Percentiles rank a stretch among this genome's conserved stretches.
Evolutionary conservation across 2,113 vertebrate species (phyloP).

Genomic region (Apteryx owenii): DNA sequence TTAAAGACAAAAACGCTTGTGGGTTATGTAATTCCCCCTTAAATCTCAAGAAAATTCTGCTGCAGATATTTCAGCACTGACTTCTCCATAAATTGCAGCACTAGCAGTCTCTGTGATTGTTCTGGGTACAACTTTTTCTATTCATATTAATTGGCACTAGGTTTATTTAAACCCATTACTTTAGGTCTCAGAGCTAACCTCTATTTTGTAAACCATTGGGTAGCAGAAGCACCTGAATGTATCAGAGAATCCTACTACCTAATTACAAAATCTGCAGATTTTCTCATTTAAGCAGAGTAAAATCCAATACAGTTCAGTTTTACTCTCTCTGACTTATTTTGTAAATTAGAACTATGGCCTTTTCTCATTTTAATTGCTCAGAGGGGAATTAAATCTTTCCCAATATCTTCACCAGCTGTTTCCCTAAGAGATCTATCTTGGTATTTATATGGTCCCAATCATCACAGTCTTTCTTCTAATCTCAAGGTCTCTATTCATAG

Average conservation of each 20-base stretch:
- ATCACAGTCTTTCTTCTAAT: constrained; percentile 15
- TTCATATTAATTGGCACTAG: constrained; percentile 4
- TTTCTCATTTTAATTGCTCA: constrained; percentile 51
- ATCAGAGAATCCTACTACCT: neutral
- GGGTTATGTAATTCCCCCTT: neutral
- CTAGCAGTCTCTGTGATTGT: neutral
- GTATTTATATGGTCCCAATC: neutral
- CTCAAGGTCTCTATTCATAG: constrained; percentile 1
- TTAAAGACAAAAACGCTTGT: neutral
- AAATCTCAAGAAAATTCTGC: neutral
- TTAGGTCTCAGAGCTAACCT: neutral
- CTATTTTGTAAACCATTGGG: constrained; percentile 18
- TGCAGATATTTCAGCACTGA: neutral
- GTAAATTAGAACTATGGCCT: neutral
- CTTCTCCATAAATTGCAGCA: neutral
- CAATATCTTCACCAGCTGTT: constrained; percentile 28
- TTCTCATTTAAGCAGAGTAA: constrained; percentile 23
- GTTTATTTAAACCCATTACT: neutral
- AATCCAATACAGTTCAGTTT: constrained; percentile 27
- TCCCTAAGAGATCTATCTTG: neutral
- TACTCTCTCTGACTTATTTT: neutral
- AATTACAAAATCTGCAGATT: constrained; percentile 14
- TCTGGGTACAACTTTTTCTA: neutral
- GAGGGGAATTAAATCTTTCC: constrained; percentile 35
- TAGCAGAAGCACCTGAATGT: constrained; percentile 32